Conservation (phyloP, 2,113 vertebrate species). For the Callipepla squamata region DNA sequence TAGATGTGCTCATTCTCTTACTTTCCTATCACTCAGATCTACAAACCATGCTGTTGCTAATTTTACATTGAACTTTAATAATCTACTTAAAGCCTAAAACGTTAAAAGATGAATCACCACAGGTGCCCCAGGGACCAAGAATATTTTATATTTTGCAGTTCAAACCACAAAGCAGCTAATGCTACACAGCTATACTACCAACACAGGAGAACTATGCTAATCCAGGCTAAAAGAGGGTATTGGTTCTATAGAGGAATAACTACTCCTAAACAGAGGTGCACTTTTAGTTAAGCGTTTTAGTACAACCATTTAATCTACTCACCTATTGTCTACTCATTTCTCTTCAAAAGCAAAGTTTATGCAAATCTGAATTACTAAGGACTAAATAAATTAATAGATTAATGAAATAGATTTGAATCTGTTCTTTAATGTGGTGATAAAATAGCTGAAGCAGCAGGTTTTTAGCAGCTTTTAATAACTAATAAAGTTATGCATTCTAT, state of each 20-base stretch:
- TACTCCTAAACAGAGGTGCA: not conserved
- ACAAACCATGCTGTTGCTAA: not conserved
- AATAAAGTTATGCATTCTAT: not conserved
- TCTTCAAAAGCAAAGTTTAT: not conserved
- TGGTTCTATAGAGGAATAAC: not conserved
- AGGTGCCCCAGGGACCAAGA: not conserved
- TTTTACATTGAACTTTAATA: not conserved
- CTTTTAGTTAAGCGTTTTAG: not conserved
- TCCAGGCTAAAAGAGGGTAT: not conserved
- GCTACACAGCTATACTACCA: not conserved
- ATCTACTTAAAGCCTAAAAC: not conserved
- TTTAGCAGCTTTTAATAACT: not conserved
- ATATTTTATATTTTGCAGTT: not conserved
- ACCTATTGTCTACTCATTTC: not conserved
- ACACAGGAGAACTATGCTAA: fast-evolving
- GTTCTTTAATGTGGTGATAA: not conserved
- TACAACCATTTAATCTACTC: not conserved
- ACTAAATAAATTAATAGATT: not conserved
- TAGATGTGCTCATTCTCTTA: not conserved
- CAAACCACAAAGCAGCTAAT: not conserved
- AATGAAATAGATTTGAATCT: no score
- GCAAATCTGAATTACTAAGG: not conserved
- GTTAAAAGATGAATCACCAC: not conserved
- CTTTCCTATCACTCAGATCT: not conserved
- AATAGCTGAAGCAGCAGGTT: no score